Conservation (phyloP, 2,113 vertebrate genomes). For the Cynopterus brachyotis region DNA sequence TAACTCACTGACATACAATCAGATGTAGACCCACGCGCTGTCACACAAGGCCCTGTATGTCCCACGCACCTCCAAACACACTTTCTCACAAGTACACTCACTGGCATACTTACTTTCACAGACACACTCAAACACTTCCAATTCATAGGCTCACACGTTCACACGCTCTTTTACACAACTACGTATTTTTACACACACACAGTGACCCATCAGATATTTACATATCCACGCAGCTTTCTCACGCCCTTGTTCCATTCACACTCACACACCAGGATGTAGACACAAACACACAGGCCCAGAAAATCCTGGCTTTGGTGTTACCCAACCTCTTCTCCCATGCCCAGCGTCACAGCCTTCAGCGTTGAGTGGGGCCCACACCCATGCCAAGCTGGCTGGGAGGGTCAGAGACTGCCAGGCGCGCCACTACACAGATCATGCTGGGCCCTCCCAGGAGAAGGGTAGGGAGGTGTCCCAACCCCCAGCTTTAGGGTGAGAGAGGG, state of each 20-base stretch:
- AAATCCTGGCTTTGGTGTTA: neutral
- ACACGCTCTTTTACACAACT: neutral
- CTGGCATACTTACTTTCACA: neutral
- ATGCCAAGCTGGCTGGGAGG: conserved; percentile 76
- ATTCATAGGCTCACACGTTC: neutral
- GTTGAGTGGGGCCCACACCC: conserved; percentile 65
- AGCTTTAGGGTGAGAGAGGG: neutral
- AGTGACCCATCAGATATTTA: neutral
- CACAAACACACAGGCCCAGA: neutral
- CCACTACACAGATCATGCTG: conserved; percentile 31
- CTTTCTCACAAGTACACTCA: neutral
- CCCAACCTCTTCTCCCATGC: neutral
- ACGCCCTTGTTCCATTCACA: neutral
- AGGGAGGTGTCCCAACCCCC: neutral
- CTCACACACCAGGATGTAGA: neutral
- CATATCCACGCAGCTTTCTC: neutral
- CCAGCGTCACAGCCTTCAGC: conserved; percentile 23
- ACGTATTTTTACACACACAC: neutral
- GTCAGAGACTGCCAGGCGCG: conserved; percentile 18
- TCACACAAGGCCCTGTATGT: neutral
- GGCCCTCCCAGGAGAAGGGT: neutral
- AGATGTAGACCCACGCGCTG: neutral
- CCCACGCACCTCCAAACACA: neutral
- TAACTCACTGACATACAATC: neutral
- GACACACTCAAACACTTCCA: neutral